A percentile compares a stretch with the other conserved stretches of the same genome.
Conservation (phyloP, 2,797 vertebrate genomes). For the Sebastolobus alascanus region DNA sequence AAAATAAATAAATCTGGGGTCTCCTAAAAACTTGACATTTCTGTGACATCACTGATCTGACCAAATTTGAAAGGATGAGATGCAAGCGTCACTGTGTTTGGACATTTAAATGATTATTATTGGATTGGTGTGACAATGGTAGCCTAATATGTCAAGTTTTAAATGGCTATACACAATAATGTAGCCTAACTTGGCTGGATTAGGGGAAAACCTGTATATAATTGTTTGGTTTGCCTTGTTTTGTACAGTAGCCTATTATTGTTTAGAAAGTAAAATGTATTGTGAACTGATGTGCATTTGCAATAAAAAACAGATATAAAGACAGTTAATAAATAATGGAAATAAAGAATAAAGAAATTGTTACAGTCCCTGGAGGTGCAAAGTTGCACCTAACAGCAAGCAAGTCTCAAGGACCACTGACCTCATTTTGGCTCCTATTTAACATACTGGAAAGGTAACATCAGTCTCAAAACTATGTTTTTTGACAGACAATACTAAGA, state of each 20-base stretch:
- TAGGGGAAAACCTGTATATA: neutral
- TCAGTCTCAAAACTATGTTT: neutral
- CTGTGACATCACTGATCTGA: neutral
- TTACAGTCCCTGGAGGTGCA: neutral
- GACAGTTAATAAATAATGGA: neutral
- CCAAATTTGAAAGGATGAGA: neutral
- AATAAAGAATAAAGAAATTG: neutral
- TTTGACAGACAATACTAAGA: neutral
- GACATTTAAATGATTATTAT: neutral
- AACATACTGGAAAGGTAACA: neutral
- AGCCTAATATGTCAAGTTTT: neutral
- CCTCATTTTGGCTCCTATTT: slow-evolving; percentile 2
- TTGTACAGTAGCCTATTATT: neutral
- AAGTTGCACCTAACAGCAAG: neutral
- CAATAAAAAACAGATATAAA: neutral
- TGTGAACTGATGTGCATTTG: neutral
- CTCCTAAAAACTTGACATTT: neutral
- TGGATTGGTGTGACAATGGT: neutral
- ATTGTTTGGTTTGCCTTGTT: neutral
- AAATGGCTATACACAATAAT: neutral
- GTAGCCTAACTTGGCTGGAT: neutral
- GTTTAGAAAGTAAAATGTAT: neutral
- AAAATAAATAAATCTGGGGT: neutral
- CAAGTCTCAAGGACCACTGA: neutral
- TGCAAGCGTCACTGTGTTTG: neutral